phyloP scores from a whole-genome alignment of 2,113 vertebrate genomes.

The Solea senegalensis region DNA sequence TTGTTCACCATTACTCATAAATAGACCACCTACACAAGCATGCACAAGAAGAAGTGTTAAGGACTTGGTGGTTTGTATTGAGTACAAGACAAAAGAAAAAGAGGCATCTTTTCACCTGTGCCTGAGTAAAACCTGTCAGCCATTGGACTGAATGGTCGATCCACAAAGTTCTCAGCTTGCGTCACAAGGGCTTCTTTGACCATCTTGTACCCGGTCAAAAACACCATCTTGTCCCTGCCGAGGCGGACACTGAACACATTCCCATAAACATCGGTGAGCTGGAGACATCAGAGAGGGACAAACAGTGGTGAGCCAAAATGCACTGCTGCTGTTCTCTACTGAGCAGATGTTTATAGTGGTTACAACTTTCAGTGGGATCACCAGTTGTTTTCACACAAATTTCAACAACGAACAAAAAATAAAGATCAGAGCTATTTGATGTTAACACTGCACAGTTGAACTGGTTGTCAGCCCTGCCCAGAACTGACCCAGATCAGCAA shows the following conservation, averaged over 20 bases:
- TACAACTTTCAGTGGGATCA: not conserved
- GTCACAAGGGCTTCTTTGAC: slow-evolving; percentile 82
- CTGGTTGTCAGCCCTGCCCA: no score
- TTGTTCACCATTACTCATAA: slow-evolving; percentile 71
- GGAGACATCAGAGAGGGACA: not conserved
- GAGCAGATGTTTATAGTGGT: not conserved
- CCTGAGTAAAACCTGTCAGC: slow-evolving; percentile 33
- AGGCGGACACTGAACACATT: slow-evolving; percentile 64
- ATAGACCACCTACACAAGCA: slow-evolving; percentile 62
- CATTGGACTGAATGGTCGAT: slow-evolving; percentile 48
- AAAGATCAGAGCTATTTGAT: not conserved
- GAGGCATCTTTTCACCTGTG: slow-evolving; percentile 30
- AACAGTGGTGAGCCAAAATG: not conserved
- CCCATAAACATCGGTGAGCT: slow-evolving; percentile 80
- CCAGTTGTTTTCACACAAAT: not conserved
- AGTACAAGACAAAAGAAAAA: not conserved
- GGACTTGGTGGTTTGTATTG: not conserved
- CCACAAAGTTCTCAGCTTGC: slow-evolving; percentile 79
- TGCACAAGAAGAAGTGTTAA: not conserved
- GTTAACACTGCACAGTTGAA: no score
- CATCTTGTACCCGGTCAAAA: slow-evolving; percentile 72
- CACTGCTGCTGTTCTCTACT: not conserved
- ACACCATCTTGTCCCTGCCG: slow-evolving; percentile 36
- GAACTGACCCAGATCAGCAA: no score
- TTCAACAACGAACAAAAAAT: not conserved